phyloP scores from a whole-genome alignment of 2,797 vertebrate genomes.

The Fringilla coelebs region DNA sequence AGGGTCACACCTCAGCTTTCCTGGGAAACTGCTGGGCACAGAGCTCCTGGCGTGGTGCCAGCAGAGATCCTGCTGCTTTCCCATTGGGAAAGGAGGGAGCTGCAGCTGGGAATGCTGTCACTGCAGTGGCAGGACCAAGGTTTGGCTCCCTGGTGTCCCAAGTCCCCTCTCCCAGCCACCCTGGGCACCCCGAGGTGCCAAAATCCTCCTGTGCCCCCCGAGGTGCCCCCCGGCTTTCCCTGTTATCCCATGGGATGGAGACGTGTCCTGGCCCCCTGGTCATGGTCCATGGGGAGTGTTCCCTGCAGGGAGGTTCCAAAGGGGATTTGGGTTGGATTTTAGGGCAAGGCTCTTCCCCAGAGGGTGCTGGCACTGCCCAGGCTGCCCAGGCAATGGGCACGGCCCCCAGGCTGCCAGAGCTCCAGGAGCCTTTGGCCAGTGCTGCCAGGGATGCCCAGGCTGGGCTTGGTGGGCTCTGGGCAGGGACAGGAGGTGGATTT shows the following conservation, averaged over 20 bases:
- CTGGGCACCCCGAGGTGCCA: background rate
- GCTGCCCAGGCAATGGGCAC: background rate
- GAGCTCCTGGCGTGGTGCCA: background rate
- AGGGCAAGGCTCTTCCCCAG: background rate
- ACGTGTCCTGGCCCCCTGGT: background rate
- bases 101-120: background rate
- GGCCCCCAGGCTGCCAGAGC: background rate
- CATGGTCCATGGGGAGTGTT: rapidly evolving
- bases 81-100: background rate
- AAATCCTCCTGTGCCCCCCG: too few relatives aligned
- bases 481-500: rapidly evolving
- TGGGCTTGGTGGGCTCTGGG: background rate
- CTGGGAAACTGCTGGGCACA: rapidly evolving
- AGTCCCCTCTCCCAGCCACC: background rate
- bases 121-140: rapidly evolving
- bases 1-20: rapidly evolving
- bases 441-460: background rate
- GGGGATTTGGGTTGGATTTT: background rate
- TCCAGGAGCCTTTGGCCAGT: background rate
- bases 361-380: background rate
- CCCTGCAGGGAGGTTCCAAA: background rate
- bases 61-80: background rate
- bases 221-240: background rate
- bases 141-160: background rate
- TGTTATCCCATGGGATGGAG: too few relatives aligned